Base-by-base conservation (phyloP, 2,888 invertebrate genomes). In the Rhabditoides inermis region DNA sequence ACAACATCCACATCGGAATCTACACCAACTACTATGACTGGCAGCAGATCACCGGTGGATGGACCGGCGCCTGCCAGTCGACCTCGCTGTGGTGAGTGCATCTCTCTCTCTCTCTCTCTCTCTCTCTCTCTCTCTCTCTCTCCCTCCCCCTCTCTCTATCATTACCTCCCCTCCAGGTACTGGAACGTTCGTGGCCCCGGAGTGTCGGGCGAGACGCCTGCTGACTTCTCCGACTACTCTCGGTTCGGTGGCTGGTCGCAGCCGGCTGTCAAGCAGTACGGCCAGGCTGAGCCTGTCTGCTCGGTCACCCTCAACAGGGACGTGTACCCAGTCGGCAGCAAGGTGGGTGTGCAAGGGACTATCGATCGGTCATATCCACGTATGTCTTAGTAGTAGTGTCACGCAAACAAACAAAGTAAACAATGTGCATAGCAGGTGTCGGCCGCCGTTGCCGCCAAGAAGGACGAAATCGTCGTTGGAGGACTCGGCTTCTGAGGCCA, bases 1-100 rank as follows among this genome's bases (percentile, higher is more conserved):
- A 55, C 45, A 55, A 58, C 25, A 42, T 61, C 27, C 39, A 51
- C 10, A 60, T 61, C 39, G 65, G 65, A 46, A 55, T 65, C 57
- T 65, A 65, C 61, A 65, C 62, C 45, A 55, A 45, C 49, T 51
- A 51, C 47, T 64, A 64, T 45, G 64, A 64, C 53, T 65, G 65
- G 65, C 52, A 52, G 23, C 60, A 62, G 49, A 64, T 64, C 55
- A 64, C 64, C 35, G 53, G 49, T 36, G 56, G 56, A 26, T 63
- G 60, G 60, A 44, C 44, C 27, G 46, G 39, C 35, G n/a, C n/a
- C n/a, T 41, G 54, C 37, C 32, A 35, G 41, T 30, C 45, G 44
- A 45, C 52, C 18, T 49, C 49, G 15, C 49, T 49, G 15, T 36
- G 45, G 42, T 32, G 40, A 32, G 35, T 32, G 35, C n/a, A 32